Conservation (phyloP, 1,140 invertebrate species). For the Reticulitermes speratus region DNA sequence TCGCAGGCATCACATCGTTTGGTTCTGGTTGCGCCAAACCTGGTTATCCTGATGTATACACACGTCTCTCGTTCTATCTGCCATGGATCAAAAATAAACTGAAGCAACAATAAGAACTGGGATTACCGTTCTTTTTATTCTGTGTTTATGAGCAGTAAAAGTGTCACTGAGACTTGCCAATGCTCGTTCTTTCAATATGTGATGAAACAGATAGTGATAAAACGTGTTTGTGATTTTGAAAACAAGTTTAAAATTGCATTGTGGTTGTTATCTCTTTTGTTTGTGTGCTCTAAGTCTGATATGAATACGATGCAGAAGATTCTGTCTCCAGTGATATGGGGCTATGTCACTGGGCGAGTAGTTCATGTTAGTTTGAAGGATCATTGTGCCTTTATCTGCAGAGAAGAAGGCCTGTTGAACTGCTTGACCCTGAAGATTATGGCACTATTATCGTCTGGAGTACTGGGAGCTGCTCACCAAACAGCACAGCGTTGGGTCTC, state of each 20-base stretch:
- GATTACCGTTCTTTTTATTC: background rate
- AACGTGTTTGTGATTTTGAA: background rate
- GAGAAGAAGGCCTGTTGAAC: too few species aligned
- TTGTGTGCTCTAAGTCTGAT: too few species aligned
- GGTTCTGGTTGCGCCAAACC: conserved; percentile 84
- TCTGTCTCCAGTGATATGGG: too few species aligned
- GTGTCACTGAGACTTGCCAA: background rate
- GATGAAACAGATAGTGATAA: background rate
- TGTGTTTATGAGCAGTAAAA: background rate
- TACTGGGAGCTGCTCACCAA: too few species aligned
- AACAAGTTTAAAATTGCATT: background rate
- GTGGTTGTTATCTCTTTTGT: too few species aligned
- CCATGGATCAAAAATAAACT: conserved; percentile 67
- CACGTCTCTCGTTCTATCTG: conserved; percentile 78
- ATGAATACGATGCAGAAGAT: too few species aligned
- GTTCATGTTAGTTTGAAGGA: too few species aligned
- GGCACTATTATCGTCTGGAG: too few species aligned
- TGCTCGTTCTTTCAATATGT: background rate
- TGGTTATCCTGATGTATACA: conserved; percentile 84
- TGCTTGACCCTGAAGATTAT: too few species aligned
- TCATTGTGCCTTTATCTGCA: too few species aligned
- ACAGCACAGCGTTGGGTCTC: too few species aligned
- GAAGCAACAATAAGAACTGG: background rate
- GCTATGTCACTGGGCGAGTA: too few species aligned
- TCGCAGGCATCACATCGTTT: conserved; percentile 85